Evolutionary conservation across 1,140 invertebrate genomes (phyloP), one percentile per base, ranked within the genome.

Genomic region (Hermatobates lingyangjiaoensis): DNA sequence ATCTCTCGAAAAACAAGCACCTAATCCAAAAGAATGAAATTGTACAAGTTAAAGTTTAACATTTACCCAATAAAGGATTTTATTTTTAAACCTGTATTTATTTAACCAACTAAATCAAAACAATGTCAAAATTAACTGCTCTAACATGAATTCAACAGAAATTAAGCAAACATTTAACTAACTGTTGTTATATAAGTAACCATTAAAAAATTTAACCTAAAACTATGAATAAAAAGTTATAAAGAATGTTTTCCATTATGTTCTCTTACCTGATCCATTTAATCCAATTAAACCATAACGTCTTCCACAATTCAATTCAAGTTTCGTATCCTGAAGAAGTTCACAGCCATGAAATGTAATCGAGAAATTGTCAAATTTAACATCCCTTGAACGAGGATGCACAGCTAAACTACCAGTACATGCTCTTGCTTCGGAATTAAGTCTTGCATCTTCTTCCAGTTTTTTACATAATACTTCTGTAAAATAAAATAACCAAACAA

Each of bases 291-390:
- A 72, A 58, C 95, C 96, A 68, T 98, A 98, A 58, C 95, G 76
- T 59, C 92, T 71, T 0, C 94, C 93, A 65, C 89, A 94, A 71
- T 97, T 98, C 60, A 99, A 74, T 68, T 98, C 95, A 0, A 98
- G 70, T 65, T 88, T 82, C 0, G 95, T 95, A 65, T 99, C 96
- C 63, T 87, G 83, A 45, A 98, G 73, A 52, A 99, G 71, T 72
- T 98, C 96, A 59, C 80, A 77, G 45, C 96, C 96, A 66, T 98
- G 94, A 67, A 98, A 99, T 45, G 91, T 97, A 48, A 99, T 89
- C 28, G 93, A 95, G 62, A 98, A 86, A 64, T 90, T 95, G 49
- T 87, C 85, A 61, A 99, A 93, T 68, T 98, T 98, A 26, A 98
- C 75, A 68, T 99, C 95, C 54, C 95, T 74, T 54, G 90, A 91